Evolutionary conservation across 2,113 vertebrate species (phyloP).

Genomic region (Struthio camelus): DNA sequence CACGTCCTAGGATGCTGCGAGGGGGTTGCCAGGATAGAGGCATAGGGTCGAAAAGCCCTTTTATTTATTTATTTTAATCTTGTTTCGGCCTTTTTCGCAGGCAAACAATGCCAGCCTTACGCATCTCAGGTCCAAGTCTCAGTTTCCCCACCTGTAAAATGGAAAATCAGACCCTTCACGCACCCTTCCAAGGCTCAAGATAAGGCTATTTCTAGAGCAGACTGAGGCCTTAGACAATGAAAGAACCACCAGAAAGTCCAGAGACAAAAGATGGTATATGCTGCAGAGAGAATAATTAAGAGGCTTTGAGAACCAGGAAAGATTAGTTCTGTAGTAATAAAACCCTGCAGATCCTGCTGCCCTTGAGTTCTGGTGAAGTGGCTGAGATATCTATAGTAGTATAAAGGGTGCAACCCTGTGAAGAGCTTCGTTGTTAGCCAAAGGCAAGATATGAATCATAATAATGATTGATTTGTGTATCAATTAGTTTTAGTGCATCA

Average conservation of each 20-base stretch:
- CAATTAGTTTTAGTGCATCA: background rate
- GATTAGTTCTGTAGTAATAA: background rate
- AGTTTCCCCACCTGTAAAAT: background rate
- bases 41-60: background rate
- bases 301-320: background rate
- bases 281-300: background rate
- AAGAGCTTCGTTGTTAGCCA: background rate
- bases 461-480: background rate
- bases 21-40: background rate
- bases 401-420: background rate
- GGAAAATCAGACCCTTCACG: background rate
- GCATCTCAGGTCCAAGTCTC: background rate
- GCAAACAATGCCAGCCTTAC: background rate
- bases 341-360: background rate
- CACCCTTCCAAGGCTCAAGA: background rate
- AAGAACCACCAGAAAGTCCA: background rate
- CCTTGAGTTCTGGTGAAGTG: background rate
- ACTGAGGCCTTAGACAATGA: background rate
- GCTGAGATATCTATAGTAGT: background rate
- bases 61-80: background rate
- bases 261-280: background rate
- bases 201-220: background rate
- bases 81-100: background rate
- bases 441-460: background rate
- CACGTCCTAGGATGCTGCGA: rapidly evolving